Conservation (phyloP, 2,797 vertebrate species). For the Pitangus sulphuratus region DNA sequence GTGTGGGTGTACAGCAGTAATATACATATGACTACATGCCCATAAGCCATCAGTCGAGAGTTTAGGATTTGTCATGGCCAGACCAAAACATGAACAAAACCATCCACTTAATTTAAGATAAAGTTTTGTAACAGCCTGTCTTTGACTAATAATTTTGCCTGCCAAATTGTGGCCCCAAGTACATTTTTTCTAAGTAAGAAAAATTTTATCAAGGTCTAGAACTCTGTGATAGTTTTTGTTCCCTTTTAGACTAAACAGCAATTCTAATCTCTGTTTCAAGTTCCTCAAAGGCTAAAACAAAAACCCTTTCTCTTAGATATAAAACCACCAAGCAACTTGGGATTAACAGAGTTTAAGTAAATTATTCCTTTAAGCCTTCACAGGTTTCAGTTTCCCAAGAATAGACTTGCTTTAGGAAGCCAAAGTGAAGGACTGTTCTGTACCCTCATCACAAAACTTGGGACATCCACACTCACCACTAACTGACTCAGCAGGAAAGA, state of each 20-base stretch:
- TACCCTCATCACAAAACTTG: neutral
- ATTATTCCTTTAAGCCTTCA: neutral
- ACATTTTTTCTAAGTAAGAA: neutral
- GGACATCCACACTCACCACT: neutral
- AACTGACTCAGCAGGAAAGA: neutral
- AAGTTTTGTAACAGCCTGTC: neutral
- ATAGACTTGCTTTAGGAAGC: neutral
- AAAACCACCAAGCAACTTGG: neutral
- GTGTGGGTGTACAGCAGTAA: slow-evolving; percentile 29
- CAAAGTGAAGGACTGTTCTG: neutral
- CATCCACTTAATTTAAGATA: neutral
- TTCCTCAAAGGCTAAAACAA: slow-evolving; percentile 3
- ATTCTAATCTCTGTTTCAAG: neutral
- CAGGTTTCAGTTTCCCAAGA: neutral
- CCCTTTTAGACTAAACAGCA: neutral
- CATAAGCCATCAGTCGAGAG: neutral
- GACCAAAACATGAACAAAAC: neutral
- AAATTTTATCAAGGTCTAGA: neutral
- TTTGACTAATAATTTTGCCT: neutral
- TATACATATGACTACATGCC: slow-evolving; percentile 38
- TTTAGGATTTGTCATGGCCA: slow-evolving; percentile 3
- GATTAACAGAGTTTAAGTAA: neutral
- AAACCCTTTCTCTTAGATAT: neutral
- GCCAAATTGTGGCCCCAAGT: neutral
- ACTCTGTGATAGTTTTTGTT: neutral